Conservation (phyloP, 92 coral and sea anemone species). For the Epizoanthus illoricatus region DNA sequence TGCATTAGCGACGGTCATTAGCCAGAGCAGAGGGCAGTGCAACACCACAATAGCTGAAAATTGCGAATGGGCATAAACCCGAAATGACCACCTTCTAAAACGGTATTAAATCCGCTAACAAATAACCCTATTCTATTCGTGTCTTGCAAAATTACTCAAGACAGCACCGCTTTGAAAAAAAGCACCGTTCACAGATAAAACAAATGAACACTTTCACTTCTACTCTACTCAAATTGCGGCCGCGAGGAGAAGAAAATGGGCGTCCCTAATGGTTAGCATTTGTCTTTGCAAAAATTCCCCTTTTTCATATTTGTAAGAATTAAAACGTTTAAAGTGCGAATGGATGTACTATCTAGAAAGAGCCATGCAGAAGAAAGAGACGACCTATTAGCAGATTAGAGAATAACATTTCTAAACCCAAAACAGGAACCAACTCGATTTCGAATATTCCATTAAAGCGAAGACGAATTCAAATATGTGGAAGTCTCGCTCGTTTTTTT, state of each 20-base stretch:
- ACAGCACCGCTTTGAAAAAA: background rate
- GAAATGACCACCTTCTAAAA: conserved; percentile 30
- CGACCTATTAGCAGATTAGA: too few species aligned
- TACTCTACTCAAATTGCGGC: background rate
- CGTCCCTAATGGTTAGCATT: background rate
- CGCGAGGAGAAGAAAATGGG: background rate
- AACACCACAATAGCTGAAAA: background rate
- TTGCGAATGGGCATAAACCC: background rate
- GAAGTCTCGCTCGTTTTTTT: too few species aligned
- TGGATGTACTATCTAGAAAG: too few species aligned
- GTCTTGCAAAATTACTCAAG: background rate
- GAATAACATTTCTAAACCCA: too few species aligned
- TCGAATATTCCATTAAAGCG: too few species aligned
- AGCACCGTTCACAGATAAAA: background rate
- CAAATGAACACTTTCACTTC: conserved; percentile 8
- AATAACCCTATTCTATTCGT: background rate
- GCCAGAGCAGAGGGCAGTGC: background rate
- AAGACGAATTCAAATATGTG: too few species aligned
- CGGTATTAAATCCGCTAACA: conserved; percentile 25
- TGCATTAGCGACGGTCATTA: conserved; percentile 32
- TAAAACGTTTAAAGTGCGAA: too few species aligned
- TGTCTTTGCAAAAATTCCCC: background rate
- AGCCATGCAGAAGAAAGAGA: too few species aligned
- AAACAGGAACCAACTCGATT: too few species aligned
- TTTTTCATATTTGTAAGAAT: too few species aligned